Conservation (phyloP, 1,140 invertebrate genomes). For the Bombus fervidus region DNA sequence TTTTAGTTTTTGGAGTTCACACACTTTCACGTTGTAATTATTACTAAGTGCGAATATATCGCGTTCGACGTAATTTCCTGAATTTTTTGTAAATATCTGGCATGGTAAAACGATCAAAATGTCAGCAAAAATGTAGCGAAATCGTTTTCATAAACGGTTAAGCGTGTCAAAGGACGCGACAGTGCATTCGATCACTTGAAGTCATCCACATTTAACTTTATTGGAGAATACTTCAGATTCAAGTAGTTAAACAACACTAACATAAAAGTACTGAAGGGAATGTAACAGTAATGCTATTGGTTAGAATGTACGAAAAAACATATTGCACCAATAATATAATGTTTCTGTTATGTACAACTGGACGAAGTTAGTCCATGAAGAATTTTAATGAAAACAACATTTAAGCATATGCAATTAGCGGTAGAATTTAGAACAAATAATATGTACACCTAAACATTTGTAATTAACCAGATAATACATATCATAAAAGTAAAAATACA, state of each 20-base stretch:
- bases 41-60: constrained; percentile 65
- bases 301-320: not conserved
- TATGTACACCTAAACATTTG: not conserved
- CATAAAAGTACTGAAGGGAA: constrained; percentile 19
- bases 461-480: not conserved
- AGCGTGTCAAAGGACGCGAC: constrained; percentile 79
- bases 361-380: not conserved
- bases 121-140: constrained; percentile 61
- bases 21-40: constrained; percentile 45
- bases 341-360: not conserved
- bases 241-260: constrained; percentile 37
- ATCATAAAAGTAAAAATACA: not conserved
- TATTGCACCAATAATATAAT: not conserved
- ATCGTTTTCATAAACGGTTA: constrained; percentile 72
- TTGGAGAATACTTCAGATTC: constrained; percentile 16
- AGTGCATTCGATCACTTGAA: constrained; percentile 65
- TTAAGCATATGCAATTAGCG: not conserved
- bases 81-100: constrained; percentile 59
- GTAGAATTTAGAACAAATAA: not conserved
- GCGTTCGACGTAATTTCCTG: constrained; percentile 66
- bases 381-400: constrained; percentile 9
- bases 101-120: constrained; percentile 70
- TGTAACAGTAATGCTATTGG: constrained; percentile 37
- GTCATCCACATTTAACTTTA: constrained; percentile 39
- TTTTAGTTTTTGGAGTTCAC: constrained; percentile 57